Conservation (phyloP, 2,888 invertebrate genomes). For the Teleiodes luculella region DNA sequence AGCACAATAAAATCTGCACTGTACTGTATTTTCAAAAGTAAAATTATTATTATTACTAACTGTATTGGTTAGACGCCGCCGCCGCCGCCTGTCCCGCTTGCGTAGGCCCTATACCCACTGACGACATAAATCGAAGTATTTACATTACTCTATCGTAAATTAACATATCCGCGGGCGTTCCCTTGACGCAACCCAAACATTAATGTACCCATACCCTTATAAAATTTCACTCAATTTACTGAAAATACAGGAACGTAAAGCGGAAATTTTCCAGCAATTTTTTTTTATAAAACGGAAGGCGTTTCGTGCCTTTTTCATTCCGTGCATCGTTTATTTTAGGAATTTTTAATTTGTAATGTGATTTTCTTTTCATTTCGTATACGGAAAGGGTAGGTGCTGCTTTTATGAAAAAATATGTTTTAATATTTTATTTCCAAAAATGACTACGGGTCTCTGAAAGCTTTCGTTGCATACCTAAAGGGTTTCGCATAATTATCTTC, state of each 20-base stretch:
- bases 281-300: background rate
- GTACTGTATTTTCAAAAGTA: too few relatives aligned
- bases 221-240: slow-evolving; percentile 37
- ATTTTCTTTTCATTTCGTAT: background rate
- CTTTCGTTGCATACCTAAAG: too few relatives aligned
- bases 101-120: slow-evolving; percentile 60
- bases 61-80: too few relatives aligned
- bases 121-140: slow-evolving; percentile 71
- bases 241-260: slow-evolving; percentile 27
- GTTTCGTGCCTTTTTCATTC: background rate
- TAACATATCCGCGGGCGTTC: slow-evolving; percentile 71
- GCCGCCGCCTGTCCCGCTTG: background rate
- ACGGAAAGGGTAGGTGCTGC: background rate
- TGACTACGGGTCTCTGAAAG: too few relatives aligned
- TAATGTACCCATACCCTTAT: slow-evolving; percentile 35
- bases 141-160: slow-evolving; percentile 66
- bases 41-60: background rate
- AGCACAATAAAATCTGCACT: too few relatives aligned
- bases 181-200: slow-evolving; percentile 54
- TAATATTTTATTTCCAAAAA: too few relatives aligned
- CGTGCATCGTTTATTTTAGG: background rate
- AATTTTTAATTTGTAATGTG: background rate
- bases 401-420: background rate
- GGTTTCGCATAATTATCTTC: too few relatives aligned
- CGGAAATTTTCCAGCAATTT: slow-evolving; percentile 25